Conservation (phyloP, 2,888 invertebrate genomes). For the Rutpela maculata region DNA sequence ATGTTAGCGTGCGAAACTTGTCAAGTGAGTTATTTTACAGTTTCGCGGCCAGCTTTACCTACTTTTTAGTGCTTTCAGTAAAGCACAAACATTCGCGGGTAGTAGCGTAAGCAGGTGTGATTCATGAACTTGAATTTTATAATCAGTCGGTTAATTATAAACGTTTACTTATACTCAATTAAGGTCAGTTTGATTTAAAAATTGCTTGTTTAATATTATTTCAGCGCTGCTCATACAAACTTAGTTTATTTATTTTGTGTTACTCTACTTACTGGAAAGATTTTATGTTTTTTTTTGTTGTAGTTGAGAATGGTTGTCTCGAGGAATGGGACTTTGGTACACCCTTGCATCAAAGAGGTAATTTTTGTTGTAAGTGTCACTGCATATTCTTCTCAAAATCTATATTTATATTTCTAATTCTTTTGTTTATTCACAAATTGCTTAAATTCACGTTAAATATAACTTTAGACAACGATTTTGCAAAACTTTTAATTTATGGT, state of each 20-base stretch:
- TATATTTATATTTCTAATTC: background rate
- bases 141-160: slow-evolving; percentile 23
- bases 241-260: background rate
- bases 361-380: slow-evolving; percentile 64
- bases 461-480: background rate
- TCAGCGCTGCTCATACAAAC: background rate
- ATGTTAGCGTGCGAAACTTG: slow-evolving; percentile 54
- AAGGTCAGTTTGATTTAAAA: slow-evolving; percentile 29
- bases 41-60: slow-evolving; percentile 49
- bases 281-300: slow-evolving; percentile 11
- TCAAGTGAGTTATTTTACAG: slow-evolving; percentile 55
- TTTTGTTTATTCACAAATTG: background rate
- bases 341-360: slow-evolving; percentile 66
- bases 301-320: slow-evolving; percentile 60
- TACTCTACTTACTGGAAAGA: background rate
- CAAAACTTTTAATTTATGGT: background rate
- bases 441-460: background rate
- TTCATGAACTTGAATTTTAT: slow-evolving; percentile 17
- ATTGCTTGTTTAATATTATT: background rate
- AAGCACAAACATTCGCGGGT: slow-evolving; percentile 49
- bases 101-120: slow-evolving; percentile 30
- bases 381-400: slow-evolving; percentile 17
- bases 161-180: background rate
- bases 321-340: slow-evolving; percentile 56
- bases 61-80: slow-evolving; percentile 57